Evolutionary conservation across 2,888 invertebrate species (phyloP).

Genomic region (Anoplius nigerrimus): DNA sequence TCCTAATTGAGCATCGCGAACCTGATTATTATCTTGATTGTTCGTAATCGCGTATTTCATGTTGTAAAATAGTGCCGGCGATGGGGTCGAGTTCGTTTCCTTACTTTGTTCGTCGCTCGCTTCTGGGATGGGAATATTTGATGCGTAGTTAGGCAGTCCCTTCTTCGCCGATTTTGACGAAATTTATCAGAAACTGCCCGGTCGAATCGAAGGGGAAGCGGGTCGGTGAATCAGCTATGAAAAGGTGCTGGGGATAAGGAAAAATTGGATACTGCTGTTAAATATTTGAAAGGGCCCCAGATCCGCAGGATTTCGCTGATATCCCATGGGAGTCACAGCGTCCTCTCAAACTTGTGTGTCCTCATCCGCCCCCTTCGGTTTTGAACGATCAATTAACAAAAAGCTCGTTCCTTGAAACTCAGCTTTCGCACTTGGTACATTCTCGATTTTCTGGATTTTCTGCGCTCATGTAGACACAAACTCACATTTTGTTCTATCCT

Average conservation of each 20-base stretch:
- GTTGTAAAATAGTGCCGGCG: constrained; percentile 14
- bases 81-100: no score
- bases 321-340: constrained; percentile 59
- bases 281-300: constrained; percentile 66
- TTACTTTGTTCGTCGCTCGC: no score
- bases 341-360: constrained; percentile 33
- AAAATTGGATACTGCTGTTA: constrained; percentile 68
- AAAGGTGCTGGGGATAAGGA: constrained; percentile 42
- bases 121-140: no score
- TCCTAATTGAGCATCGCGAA: no score
- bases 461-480: no score
- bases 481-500: no score
- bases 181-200: neutral
- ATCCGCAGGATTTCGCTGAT: constrained; percentile 62
- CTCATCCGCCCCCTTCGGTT: constrained; percentile 37
- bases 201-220: constrained; percentile 3
- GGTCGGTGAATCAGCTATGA: constrained; percentile 35
- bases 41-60: no score
- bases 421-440: no score
- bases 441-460: no score
- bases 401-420: constrained; percentile 37
- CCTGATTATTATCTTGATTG: no score
- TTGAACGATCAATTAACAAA: constrained; percentile 56
- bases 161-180: no score
- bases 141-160: no score